phyloP scores from a whole-genome alignment of 2,797 vertebrate genomes.

The Tapirus indicus region DNA sequence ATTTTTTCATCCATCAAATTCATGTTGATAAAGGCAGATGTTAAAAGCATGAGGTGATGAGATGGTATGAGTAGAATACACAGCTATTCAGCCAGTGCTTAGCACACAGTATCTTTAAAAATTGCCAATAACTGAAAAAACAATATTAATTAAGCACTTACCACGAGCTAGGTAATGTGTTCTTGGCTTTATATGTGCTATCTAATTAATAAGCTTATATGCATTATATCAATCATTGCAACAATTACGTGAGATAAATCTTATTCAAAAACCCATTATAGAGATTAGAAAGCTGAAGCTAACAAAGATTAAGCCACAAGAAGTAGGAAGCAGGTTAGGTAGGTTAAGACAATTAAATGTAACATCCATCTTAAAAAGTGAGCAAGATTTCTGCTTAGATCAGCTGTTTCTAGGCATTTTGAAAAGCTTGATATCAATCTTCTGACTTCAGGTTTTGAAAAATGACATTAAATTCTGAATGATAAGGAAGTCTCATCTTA shows the following conservation, averaged over 20 bases:
- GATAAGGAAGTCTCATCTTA: neutral
- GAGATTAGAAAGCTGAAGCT: slow-evolving; percentile 11
- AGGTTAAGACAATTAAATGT: neutral
- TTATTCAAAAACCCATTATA: neutral
- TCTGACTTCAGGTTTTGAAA: slow-evolving; percentile 30
- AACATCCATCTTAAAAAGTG: neutral
- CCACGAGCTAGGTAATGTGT: neutral
- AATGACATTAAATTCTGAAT: neutral
- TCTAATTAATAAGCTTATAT: neutral
- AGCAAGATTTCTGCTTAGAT: neutral
- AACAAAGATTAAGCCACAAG: neutral
- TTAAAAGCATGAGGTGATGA: neutral
- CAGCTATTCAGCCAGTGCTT: neutral
- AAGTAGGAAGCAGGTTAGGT: neutral
- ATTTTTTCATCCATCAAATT: neutral
- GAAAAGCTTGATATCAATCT: slow-evolving; percentile 1
- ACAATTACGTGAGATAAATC: neutral
- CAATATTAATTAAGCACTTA: neutral
- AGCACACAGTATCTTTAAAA: neutral
- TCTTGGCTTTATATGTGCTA: neutral
- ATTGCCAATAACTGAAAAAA: neutral
- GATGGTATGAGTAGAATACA: neutral
- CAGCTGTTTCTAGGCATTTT: neutral
- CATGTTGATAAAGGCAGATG: neutral
- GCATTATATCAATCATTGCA: neutral